Evolutionary conservation across 2,888 invertebrate genomes (phyloP).

Genomic region (Dendrolimus pini): DNA sequence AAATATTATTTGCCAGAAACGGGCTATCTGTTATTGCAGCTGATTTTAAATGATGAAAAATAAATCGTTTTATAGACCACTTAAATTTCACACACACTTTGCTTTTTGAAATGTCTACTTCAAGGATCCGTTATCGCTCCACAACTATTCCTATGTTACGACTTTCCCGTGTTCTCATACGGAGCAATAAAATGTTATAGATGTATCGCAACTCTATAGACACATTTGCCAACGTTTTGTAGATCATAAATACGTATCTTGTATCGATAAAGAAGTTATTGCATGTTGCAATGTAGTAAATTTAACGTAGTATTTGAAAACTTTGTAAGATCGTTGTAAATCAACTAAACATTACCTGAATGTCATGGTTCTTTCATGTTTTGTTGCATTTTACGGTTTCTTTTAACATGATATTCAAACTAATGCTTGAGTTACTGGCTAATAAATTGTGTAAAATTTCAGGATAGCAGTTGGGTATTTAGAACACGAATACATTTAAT

Average conservation of each 20-base stretch:
- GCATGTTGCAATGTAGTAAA: constrained; percentile 28
- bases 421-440: too few species aligned
- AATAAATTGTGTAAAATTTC: too few species aligned
- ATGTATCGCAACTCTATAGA: constrained; percentile 43
- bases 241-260: constrained; percentile 52
- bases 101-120: constrained; percentile 32
- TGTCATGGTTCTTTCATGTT: too few species aligned
- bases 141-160: constrained; percentile 44
- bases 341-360: background rate
- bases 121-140: constrained; percentile 44
- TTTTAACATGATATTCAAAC: too few species aligned
- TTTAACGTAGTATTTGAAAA: constrained; percentile 12
- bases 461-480: too few species aligned
- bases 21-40: too few species aligned
- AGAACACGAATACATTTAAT: too few species aligned
- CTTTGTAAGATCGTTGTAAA: constrained; percentile 1
- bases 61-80: background rate
- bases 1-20: too few species aligned
- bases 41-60: too few species aligned
- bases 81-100: background rate
- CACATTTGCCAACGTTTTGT: constrained; percentile 46
- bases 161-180: constrained; percentile 48
- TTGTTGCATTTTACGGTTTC: too few species aligned
- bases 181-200: constrained; percentile 62
- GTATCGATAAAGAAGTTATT: constrained; percentile 42